Base-by-base conservation (phyloP, 2,113 vertebrate genomes). In the Tragelaphus imberbis region DNA sequence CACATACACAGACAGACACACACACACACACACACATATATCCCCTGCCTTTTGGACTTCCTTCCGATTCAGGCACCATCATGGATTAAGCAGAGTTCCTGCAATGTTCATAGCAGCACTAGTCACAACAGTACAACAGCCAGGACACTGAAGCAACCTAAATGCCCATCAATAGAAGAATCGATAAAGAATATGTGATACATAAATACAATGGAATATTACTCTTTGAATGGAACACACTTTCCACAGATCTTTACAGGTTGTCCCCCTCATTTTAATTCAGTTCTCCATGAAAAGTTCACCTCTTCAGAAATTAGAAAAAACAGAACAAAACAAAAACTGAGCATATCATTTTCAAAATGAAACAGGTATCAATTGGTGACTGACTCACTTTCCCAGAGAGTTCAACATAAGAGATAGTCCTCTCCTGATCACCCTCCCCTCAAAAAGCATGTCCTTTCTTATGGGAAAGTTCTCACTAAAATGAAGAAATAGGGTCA, bases 261-360 rank as follows among this genome's bases (percentile, higher is more conserved):
- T 3, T 93, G 10, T 27, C 51, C 28, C 44, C 44, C 59, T 88
- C 19, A 90, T 81, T 96, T 94, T 85, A 86, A 93, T 75, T 55
- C 85, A 53, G 13, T 92, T 97, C 6, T 91, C 49, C 56, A 85
- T 2, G 40, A 89, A 94, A 88, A 59, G 63, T 90, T 86, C 28
- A 94, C n/a, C 53, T 96, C 17, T n/a, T 90, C 82, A 89, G 53
- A 88, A 53, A 86, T 16, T 21, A 65, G 44, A 84, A 93, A 44
- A 27, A 10, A 30, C 4, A 58, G 14, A 61, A n/a, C 44, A 1
- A 61, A 28, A 27, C 4, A 28, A 90, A 7, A 12, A 80, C 80
- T 61, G 14, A 87, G 7, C 23, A 75, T 80, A 30, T 63, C 30
- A 81, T 90, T 84, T 40, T 95, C 53, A 86, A 59, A 85, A 89